Evolutionary conservation across 2,888 invertebrate genomes (phyloP).

Genomic region (Masnerella sp.): DNA sequence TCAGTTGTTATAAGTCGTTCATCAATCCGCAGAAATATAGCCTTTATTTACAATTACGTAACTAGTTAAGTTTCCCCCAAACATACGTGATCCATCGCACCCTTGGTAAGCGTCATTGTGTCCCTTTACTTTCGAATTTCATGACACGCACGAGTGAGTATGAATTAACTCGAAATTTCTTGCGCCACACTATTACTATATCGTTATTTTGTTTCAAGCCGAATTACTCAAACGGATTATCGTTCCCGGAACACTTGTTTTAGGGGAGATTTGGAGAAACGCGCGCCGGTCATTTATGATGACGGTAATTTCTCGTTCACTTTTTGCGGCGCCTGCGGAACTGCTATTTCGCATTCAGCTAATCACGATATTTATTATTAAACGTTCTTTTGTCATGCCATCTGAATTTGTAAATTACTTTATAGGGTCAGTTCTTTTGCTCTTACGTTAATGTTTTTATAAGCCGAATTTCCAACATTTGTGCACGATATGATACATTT

Average conservation of each 20-base stretch:
- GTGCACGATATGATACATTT: too few relatives aligned
- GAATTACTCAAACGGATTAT: constrained; percentile 67
- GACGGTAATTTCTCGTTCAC: constrained; percentile 18
- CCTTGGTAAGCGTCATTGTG: constrained; percentile 17
- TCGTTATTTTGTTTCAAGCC: constrained; percentile 66
- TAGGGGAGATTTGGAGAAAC: constrained; percentile 18
- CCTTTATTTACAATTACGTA: constrained; percentile 12
- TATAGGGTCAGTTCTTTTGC: too few relatives aligned
- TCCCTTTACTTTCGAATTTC: constrained; percentile 55
- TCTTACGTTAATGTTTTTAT: too few relatives aligned
- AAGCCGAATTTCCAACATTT: too few relatives aligned
- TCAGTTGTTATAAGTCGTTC: not conserved
- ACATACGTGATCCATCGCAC: constrained; percentile 22
- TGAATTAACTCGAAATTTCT: constrained; percentile 57
- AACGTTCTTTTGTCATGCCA: not conserved
- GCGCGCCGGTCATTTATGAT: constrained; percentile 11
- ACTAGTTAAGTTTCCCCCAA: constrained; percentile 16
- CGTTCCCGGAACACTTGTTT: constrained; percentile 68
- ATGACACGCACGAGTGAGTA: constrained; percentile 61
- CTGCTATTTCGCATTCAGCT: constrained; percentile 4
- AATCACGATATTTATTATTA: constrained; percentile 6
- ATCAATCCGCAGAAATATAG: constrained; percentile 3
- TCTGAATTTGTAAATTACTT: too few relatives aligned
- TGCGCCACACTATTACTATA: constrained; percentile 42
- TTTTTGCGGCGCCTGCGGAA: constrained; percentile 2